Evolutionary conservation across 2,888 invertebrate species (phyloP).

Genomic region (Smittia sp.): DNA sequence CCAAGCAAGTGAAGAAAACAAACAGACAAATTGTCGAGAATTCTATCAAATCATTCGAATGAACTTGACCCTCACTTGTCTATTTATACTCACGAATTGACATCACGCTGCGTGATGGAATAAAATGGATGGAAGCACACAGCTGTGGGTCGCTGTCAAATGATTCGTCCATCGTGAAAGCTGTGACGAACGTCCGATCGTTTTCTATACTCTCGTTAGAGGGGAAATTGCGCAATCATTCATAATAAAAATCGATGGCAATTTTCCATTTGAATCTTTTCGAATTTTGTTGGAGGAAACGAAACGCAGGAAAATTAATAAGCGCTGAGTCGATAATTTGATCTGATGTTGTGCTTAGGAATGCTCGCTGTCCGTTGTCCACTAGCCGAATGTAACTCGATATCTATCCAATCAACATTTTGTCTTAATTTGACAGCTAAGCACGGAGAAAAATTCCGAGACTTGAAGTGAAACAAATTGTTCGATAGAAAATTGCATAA

Average conservation of each 20-base stretch:
- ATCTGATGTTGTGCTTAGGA: background rate
- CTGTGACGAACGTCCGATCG: background rate
- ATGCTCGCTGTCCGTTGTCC: background rate
- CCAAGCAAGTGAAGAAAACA: background rate
- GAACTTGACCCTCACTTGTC: slow-evolving; percentile 17
- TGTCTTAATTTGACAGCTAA: slow-evolving; percentile 20
- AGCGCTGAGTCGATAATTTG: slow-evolving; percentile 3
- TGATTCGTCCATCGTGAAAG: background rate
- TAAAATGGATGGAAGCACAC: too few relatives aligned
- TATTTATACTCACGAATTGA: slow-evolving; percentile 3
- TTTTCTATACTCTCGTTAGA: background rate
- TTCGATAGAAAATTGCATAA: background rate
- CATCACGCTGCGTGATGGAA: background rate
- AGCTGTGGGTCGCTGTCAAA: too few relatives aligned
- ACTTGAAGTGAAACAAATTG: background rate
- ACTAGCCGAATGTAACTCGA: background rate
- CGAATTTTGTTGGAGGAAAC: background rate
- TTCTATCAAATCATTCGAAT: background rate
- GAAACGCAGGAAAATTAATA: background rate
- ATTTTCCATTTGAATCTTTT: background rate
- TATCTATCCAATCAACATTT: slow-evolving; percentile 18
- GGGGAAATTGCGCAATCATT: background rate
- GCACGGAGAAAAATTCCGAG: background rate
- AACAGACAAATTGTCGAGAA: background rate
- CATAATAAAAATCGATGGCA: too few relatives aligned